Percentiles rank a stretch among this genome's conserved stretches.
phyloP scores from a whole-genome alignment of 2,113 vertebrate species.

The Psammodynastes pulverulentus region DNA sequence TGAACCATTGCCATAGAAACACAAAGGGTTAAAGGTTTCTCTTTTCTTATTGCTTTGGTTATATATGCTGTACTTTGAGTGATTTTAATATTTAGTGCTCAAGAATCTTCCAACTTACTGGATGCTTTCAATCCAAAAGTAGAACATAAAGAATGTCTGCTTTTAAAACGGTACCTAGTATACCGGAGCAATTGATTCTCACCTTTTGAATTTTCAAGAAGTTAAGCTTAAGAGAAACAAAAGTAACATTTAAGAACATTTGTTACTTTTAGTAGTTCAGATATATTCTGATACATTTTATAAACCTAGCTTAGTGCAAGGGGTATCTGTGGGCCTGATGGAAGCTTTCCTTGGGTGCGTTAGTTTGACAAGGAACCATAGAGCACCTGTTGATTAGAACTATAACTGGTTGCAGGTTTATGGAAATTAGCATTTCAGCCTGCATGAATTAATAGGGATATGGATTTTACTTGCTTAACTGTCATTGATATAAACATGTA shows the following conservation, averaged over 20 bases:
- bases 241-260: slow-evolving; percentile 66
- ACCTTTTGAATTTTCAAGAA: slow-evolving; percentile 48
- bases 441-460: slow-evolving; percentile 91
- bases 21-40: slow-evolving; percentile 85
- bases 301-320: slow-evolving; percentile 68
- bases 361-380: slow-evolving; percentile 66
- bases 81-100: slow-evolving; percentile 73
- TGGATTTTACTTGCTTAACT: slow-evolving; percentile 95
- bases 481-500: slow-evolving; percentile 95
- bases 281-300: slow-evolving; percentile 73
- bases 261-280: slow-evolving; percentile 71
- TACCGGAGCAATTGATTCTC: slow-evolving; percentile 61
- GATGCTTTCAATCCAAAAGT: slow-evolving; percentile 66
- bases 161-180: slow-evolving; percentile 72
- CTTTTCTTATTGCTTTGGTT: slow-evolving; percentile 81
- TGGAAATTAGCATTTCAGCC: slow-evolving; percentile 76
- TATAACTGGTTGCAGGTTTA: slow-evolving; percentile 75
- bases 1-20: slow-evolving; percentile 85
- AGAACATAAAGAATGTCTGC: slow-evolving; percentile 64
- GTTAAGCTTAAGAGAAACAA: slow-evolving; percentile 47
- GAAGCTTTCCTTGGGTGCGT: slow-evolving; percentile 74
- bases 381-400: slow-evolving; percentile 72
- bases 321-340: slow-evolving; percentile 73
- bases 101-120: slow-evolving; percentile 69
- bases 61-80: slow-evolving; percentile 71